Percentiles rank a stretch among this genome's conserved stretches.
These are phyloP conservation scores for Xanthorhoe spadicearia DNA, from an alignment of 2,888 invertebrate genomes.

Conservation along the genomic window DNA sequence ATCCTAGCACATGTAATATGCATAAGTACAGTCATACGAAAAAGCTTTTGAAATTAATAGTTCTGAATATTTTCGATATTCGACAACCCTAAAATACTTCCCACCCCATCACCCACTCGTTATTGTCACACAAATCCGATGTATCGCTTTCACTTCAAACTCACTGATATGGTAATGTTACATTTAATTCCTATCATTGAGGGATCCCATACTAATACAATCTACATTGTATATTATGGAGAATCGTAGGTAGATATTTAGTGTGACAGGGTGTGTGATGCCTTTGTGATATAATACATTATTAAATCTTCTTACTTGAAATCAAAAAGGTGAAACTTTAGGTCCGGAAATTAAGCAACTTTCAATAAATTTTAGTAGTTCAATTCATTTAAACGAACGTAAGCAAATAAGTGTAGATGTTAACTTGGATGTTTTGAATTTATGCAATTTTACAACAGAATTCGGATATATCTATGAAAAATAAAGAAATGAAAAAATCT, in stretches of 20 bases:
- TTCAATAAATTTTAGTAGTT: too few species aligned
- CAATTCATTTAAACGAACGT: too few species aligned
- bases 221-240: not conserved
- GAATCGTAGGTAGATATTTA: not conserved
- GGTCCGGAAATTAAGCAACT: too few species aligned
- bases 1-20: too few species aligned
- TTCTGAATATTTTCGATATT: not conserved
- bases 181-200: slow-evolving; percentile 76
- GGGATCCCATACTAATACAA: slow-evolving; percentile 60
- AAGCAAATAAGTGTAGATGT: not conserved
- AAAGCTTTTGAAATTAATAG: not conserved
- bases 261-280: not conserved
- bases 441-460: not conserved
- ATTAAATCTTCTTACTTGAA: not conserved
- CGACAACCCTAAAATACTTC: slow-evolving; percentile 38
- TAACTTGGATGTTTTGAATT: too few species aligned
- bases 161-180: slow-evolving; percentile 79
- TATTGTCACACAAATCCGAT: slow-evolving; percentile 80
- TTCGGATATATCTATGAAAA: slow-evolving; percentile 2
- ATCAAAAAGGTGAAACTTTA: not conserved
- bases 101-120: slow-evolving; percentile 51
- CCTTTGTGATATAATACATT: slow-evolving; percentile 12
- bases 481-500: slow-evolving; percentile 7
- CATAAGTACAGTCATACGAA: too few species aligned
- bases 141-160: slow-evolving; percentile 79